Evolutionary conservation across 2,797 vertebrate genomes (phyloP), one percentile per base, ranked within the genome.

Genomic region (Catostomus latipinnis): DNA sequence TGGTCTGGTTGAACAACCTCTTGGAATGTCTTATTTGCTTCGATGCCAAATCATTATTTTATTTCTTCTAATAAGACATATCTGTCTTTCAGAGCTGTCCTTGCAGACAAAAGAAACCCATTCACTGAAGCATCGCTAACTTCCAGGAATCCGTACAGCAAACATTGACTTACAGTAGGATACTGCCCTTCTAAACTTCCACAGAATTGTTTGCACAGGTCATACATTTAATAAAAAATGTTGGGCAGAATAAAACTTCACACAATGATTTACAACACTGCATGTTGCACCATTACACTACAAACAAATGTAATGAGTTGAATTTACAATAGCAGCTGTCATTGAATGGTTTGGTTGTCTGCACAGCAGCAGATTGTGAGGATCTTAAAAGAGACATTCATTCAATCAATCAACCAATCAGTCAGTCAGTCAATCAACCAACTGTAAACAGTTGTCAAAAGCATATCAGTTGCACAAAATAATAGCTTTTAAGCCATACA

Each of bases 81-180:
- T 34, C 61, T n/a, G 22, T 48, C 6, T 3, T n/a, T 49, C 70
- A 22, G 58, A 60, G 48, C 8, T 8, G 12, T 69, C 13, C 65
- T 12, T 8, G 18, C 58, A 53, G n/a, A 62, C 61, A 11, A 53
- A 43, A 62, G 53, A 56, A 69, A 66, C 22, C 58, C 45, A 49
- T 69, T 75, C 34, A 4, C 34, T 34, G 34, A 34, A 34, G 60
- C 49, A 43, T 78, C 52, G 69, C 66, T 82, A 78, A 65, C 49
- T 75, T 34, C 34, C 34, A 34, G 77, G 77, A 75, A 76, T 84
- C 57, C 75, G 12, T 50, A 71, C 57, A 18, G 65, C 45, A 82
- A 84, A 86, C 79, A 83, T 13, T 14, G 57, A 49, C 6, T 4
- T 74, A 43, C 48, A 50, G 48, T 74, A 22, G 34, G 54, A 45